Conservation (phyloP, 2,113 vertebrate genomes). For the Carassius carassius region DNA sequence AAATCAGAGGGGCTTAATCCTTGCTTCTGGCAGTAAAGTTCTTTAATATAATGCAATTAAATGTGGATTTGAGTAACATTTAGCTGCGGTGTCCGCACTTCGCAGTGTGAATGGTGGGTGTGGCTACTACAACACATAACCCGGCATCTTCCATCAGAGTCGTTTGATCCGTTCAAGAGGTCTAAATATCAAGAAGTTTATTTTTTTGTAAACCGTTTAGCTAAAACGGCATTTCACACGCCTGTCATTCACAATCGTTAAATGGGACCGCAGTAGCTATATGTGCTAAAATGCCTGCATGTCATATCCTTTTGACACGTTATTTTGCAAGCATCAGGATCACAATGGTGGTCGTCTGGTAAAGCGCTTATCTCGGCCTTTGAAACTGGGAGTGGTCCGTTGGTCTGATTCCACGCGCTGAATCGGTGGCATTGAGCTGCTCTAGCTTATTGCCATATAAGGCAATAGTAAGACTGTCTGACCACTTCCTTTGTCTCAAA, state of each 20-base stretch:
- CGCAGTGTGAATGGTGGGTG: constrained; percentile 47
- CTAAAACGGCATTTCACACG: not conserved
- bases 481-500: constrained; percentile 84
- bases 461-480: constrained; percentile 77
- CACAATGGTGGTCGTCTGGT: constrained; percentile 32
- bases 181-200: not conserved
- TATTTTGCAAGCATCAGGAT: not conserved
- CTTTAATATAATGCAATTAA: not conserved
- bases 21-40: not conserved
- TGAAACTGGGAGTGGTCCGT: constrained; percentile 53
- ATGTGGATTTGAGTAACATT: not conserved
- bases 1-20: not conserved
- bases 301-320: not conserved
- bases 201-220: not conserved
- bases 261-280: not conserved
- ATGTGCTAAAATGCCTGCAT: not conserved
- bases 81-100: no score
- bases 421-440: constrained; percentile 59
- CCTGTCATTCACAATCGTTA: not conserved
- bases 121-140: constrained; percentile 39
- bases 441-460: constrained; percentile 88
- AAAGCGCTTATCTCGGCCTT: constrained; percentile 41
- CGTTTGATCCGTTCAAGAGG: not conserved
- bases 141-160: constrained; percentile 46
- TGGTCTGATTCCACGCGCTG: constrained; percentile 65